A percentile compares a stretch with the other conserved stretches of the same genome.
Evolutionary conservation across 2,888 invertebrate genomes (phyloP).

Genomic region (Cataglyphis albicans): DNA sequence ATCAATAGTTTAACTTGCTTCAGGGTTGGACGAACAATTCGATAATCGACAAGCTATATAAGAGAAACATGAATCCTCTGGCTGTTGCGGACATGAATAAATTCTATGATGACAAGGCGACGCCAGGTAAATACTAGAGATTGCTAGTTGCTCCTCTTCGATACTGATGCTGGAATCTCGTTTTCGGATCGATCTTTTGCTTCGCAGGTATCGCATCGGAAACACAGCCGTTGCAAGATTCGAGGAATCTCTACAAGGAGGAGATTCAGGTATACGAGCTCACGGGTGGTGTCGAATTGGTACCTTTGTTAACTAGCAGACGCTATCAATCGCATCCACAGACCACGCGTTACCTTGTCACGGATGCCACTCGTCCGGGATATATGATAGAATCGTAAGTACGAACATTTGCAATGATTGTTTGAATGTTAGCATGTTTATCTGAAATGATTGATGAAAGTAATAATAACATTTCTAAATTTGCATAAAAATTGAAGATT

Average conservation of each 20-base stretch:
- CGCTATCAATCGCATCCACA: constrained; percentile 84
- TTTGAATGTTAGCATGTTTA: constrained; percentile 20
- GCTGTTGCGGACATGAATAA: constrained; percentile 74
- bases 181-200: constrained; percentile 27
- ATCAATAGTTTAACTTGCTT: constrained; percentile 39
- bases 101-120: constrained; percentile 75
- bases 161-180: constrained; percentile 7
- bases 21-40: constrained; percentile 80
- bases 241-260: constrained; percentile 74
- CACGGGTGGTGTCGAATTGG: constrained; percentile 92
- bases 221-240: constrained; percentile 40
- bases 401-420: neutral
- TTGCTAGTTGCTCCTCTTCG: constrained; percentile 37
- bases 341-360: constrained; percentile 79
- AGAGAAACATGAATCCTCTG: constrained; percentile 70
- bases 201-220: constrained; percentile 55
- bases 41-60: constrained; percentile 71
- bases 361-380: constrained; percentile 87
- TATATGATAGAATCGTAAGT: constrained; percentile 86
- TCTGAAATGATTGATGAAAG: neutral
- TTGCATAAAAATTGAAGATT: neutral
- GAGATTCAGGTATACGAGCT: constrained; percentile 82
- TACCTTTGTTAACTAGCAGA: constrained; percentile 91
- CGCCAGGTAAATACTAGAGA: constrained; percentile 65
- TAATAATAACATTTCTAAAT: neutral